Conservation (phyloP, 2,797 vertebrate species). For the Tenualosa ilisha region DNA sequence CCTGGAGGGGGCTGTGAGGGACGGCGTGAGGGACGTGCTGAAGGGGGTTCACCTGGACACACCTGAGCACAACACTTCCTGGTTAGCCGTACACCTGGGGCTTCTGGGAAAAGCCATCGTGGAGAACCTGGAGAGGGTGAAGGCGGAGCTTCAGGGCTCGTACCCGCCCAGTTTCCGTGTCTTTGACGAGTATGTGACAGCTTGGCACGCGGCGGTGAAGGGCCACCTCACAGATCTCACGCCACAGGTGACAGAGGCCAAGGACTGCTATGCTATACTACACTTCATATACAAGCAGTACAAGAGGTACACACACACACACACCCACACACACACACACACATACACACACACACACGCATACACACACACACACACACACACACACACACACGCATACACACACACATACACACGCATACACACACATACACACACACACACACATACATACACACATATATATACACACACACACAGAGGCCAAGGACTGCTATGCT, state of each 20-base stretch:
- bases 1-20: conserved; percentile 76
- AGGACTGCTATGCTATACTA: conserved; percentile 77
- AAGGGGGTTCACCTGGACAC: conserved; percentile 54
- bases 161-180: conserved; percentile 84
- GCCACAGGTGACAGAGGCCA: conserved; percentile 57
- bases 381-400: no score
- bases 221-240: conserved; percentile 76
- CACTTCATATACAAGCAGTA: conserved; percentile 84
- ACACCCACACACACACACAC: not conserved
- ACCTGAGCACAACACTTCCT: conserved; percentile 57
- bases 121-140: conserved; percentile 79
- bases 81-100: conserved; percentile 76
- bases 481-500: no score
- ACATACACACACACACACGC: no score
- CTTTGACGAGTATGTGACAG: conserved; percentile 79
- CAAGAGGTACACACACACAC: conserved; percentile 70
- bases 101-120: conserved; percentile 73
- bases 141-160: conserved; percentile 69
- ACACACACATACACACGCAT: no score
- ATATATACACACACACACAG: no score
- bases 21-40: conserved; percentile 73
- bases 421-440: no score
- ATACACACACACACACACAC: no score
- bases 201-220: conserved; percentile 76
- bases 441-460: no score